Percentiles rank a stretch among this genome's conserved stretches.
Conservation (phyloP, 1,140 invertebrate species). For the Trialeurodes vaporariorum region DNA sequence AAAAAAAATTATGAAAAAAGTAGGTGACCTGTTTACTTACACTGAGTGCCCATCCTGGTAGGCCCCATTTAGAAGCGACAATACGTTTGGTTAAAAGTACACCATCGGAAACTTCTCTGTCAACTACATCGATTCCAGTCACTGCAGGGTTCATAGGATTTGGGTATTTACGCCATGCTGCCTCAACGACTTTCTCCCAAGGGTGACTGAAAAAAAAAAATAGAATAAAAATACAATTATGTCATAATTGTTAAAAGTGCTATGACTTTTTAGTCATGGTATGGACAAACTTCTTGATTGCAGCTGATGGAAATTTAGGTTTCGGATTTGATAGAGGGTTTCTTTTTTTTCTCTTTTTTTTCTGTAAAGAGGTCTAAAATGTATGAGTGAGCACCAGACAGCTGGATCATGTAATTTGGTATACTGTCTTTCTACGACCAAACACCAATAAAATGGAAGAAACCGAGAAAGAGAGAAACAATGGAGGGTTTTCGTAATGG, state of each 20-base stretch:
- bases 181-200: slow-evolving; percentile 95
- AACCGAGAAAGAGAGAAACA: no score
- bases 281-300: no score
- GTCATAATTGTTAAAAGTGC: neutral
- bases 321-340: neutral
- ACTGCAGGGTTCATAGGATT: slow-evolving; percentile 96
- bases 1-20: neutral
- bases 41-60: slow-evolving; percentile 83
- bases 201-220: slow-evolving; percentile 42
- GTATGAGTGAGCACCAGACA: neutral
- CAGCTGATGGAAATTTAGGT: no score
- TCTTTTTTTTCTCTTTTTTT: neutral
- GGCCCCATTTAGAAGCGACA: slow-evolving; percentile 87
- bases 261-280: neutral
- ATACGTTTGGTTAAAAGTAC: slow-evolving; percentile 82
- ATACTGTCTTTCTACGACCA: no score
- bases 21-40: no score
- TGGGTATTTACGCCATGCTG: slow-evolving; percentile 98
- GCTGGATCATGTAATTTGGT: no score
- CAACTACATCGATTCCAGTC: slow-evolving; percentile 89
- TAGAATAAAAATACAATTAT: no score
- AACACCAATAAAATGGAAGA: no score
- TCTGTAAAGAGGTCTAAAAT: neutral
- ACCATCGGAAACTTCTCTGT: slow-evolving; percentile 74
- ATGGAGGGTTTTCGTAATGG: no score